These are phyloP conservation scores for Chelon labrosus DNA, from an alignment of 2,797 vertebrate species.

Conservation along the genomic window DNA sequence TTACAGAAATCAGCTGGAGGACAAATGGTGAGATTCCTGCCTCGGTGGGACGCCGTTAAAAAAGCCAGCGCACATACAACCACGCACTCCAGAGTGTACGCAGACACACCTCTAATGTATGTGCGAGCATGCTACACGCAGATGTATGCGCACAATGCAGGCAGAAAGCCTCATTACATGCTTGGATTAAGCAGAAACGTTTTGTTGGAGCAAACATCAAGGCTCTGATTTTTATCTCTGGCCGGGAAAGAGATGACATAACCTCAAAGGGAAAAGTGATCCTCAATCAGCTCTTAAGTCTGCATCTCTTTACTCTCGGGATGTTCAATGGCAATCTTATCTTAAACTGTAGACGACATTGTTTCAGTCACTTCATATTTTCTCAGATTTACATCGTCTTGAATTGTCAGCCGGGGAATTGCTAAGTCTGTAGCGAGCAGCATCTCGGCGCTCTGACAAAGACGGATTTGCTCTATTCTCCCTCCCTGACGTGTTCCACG, in stretches of 20 bases:
- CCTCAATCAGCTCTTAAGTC: conserved; percentile 58
- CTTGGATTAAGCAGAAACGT: conserved; percentile 70
- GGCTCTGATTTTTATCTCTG: conserved; percentile 63
- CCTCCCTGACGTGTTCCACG: conserved; percentile 37
- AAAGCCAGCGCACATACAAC: conserved; percentile 25
- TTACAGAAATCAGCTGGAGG: conserved; percentile 83
- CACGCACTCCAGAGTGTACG: not conserved
- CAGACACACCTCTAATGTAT: conserved; percentile 34
- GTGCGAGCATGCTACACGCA: conserved; percentile 19
- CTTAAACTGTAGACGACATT: conserved; percentile 61
- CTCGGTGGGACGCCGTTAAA: conserved; percentile 48
- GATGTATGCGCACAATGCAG: conserved; percentile 21
- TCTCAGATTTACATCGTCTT: conserved; percentile 57
- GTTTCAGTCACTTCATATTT: conserved; percentile 68
- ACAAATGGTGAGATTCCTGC: conserved; percentile 81
- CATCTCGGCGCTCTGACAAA: conserved; percentile 61
- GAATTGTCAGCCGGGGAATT: conserved; percentile 51
- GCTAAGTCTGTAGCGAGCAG: conserved; percentile 31
- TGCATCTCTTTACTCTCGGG: conserved; percentile 14
- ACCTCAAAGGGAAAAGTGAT: conserved; percentile 61
- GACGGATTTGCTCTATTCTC: conserved; percentile 65
- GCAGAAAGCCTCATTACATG: conserved; percentile 64
- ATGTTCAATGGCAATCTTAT: conserved; percentile 64
- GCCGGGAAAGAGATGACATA: conserved; percentile 48
- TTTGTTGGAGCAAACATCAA: conserved; percentile 70